phyloP scores from a whole-genome alignment of 2,797 vertebrate genomes.

The Sarcophilus harrisii region DNA sequence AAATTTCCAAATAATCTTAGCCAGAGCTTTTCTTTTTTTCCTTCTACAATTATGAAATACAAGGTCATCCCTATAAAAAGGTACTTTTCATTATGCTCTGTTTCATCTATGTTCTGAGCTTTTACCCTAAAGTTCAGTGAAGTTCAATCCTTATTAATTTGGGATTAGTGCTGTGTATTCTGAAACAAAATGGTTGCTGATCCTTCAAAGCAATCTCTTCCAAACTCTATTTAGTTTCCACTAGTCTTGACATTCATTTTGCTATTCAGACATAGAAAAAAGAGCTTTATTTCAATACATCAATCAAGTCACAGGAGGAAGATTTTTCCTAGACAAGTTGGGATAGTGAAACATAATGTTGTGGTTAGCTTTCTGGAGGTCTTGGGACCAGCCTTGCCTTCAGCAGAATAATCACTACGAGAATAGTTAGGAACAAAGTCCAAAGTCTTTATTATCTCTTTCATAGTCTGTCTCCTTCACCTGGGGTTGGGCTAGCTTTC shows the following conservation, averaged over 20 bases:
- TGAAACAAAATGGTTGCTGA: not conserved
- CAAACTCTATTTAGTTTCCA: not conserved
- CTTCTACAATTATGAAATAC: not conserved
- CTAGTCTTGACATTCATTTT: not conserved
- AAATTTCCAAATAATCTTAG: not conserved
- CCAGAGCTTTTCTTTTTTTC: not conserved
- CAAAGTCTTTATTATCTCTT: too few relatives aligned
- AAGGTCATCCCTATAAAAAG: not conserved
- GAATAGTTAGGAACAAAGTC: too few relatives aligned
- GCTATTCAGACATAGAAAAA: not conserved
- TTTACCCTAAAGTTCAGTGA: not conserved
- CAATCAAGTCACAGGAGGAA: not conserved
- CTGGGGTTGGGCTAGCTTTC: too few relatives aligned
- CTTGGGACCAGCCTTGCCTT: too few relatives aligned
- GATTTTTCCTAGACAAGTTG: not conserved
- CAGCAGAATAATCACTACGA: too few relatives aligned
- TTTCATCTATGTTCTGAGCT: not conserved
- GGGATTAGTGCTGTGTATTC: not conserved
- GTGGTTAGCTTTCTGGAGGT: too few relatives aligned
- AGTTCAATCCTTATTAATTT: not conserved
- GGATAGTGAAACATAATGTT: not conserved
- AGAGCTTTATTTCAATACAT: conserved; percentile 1
- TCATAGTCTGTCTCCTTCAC: too few relatives aligned
- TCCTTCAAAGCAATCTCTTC: conserved; percentile 21
- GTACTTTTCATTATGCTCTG: not conserved